Conservation (phyloP, 1,140 invertebrate species). For the Rhagoletis pomonella region DNA sequence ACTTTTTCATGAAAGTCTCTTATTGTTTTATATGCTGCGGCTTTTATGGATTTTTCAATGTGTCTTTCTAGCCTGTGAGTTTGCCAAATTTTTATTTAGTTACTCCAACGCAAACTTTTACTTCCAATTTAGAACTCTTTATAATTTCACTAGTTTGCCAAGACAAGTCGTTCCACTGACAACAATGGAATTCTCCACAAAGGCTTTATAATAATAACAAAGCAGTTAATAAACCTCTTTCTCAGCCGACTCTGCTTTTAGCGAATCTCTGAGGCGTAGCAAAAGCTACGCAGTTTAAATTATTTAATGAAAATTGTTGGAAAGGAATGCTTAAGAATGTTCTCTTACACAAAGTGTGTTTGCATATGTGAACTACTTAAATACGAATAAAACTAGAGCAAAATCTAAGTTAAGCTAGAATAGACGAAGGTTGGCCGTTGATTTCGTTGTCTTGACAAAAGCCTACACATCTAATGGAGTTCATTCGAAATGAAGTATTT, state of each 20-base stretch:
- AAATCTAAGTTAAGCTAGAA: background rate
- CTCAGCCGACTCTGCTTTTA: background rate
- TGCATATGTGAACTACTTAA: background rate
- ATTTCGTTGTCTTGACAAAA: background rate
- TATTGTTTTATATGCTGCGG: too few species aligned
- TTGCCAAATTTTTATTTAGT: too few species aligned
- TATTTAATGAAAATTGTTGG: constrained; percentile 12
- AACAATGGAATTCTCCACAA: constrained; percentile 10
- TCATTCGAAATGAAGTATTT: too few species aligned
- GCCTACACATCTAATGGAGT: background rate
- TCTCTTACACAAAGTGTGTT: background rate
- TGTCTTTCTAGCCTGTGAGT: too few species aligned
- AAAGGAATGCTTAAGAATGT: background rate
- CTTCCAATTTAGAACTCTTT: too few species aligned
- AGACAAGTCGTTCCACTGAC: background rate
- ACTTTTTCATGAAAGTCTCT: too few species aligned
- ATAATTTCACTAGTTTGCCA: background rate
- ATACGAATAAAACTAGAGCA: background rate
- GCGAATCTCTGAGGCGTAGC: constrained; percentile 28
- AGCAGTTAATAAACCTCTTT: background rate
- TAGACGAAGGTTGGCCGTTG: constrained; percentile 22
- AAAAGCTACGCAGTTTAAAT: constrained; percentile 2
- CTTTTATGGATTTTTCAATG: too few species aligned
- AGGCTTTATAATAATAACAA: background rate
- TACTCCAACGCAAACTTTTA: too few species aligned